A percentile compares a stretch with the other conserved stretches of the same genome.
Evolutionary conservation across 2,888 invertebrate species (phyloP).

Genomic region (Operophtera brumata): DNA sequence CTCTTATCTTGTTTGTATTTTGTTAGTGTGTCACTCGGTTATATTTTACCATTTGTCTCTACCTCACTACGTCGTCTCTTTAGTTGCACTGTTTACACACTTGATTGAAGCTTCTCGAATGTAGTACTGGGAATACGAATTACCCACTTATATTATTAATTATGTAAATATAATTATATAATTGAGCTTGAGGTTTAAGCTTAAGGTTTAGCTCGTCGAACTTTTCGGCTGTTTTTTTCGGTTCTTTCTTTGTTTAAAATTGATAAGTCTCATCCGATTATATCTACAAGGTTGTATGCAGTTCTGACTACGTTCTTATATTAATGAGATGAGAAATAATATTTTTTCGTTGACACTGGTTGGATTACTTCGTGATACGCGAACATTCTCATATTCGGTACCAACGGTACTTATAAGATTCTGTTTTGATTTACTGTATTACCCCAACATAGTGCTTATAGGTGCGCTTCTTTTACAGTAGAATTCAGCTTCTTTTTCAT

Average conservation of each 20-base stretch:
- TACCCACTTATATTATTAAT: slow-evolving; percentile 31
- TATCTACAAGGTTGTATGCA: no score
- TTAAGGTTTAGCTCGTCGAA: no score
- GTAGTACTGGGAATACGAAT: slow-evolving; percentile 12
- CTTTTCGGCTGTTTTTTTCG: no score
- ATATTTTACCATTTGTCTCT: slow-evolving; percentile 17
- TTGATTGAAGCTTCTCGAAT: slow-evolving; percentile 15
- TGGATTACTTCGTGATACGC: background rate
- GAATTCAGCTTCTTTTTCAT: background rate
- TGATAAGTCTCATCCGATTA: no score
- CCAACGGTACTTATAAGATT: background rate
- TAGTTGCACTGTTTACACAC: slow-evolving; percentile 23
- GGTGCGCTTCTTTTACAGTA: background rate
- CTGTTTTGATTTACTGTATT: background rate
- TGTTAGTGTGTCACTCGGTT: slow-evolving; percentile 16
- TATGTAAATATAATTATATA: slow-evolving; percentile 31
- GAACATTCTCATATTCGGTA: background rate
- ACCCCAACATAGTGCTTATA: background rate
- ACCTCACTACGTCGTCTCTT: slow-evolving; percentile 5
- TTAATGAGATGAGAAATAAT: no score
- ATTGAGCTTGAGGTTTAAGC: slow-evolving; percentile 30
- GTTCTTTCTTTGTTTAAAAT: no score
- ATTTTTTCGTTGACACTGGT: background rate
- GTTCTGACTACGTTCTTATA: no score
- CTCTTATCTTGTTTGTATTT: slow-evolving; percentile 19